Evolutionary conservation across 2,888 invertebrate genomes (phyloP).

Genomic region (Microdon myrmicae): DNA sequence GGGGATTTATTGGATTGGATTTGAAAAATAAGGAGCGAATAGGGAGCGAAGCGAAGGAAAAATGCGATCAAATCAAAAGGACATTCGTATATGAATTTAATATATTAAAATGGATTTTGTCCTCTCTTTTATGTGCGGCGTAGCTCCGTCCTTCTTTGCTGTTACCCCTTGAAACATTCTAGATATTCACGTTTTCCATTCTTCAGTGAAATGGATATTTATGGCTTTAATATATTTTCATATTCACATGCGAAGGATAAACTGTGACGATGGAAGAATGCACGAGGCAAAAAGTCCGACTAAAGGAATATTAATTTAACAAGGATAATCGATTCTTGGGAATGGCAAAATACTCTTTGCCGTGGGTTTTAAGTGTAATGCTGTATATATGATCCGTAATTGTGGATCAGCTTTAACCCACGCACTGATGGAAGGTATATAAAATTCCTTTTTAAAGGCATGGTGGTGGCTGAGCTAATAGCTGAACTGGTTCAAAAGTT

Average conservation of each 20-base stretch:
- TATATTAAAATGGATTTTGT: conserved; percentile 51
- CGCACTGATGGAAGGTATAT: too few species aligned
- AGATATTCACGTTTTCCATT: conserved; percentile 20
- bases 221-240: conserved; percentile 50
- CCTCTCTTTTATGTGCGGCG: conserved; percentile 31
- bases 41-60: conserved; percentile 2
- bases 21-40: conserved; percentile 13
- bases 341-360: not conserved
- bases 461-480: not conserved
- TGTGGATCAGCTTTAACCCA: too few species aligned
- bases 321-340: conserved; percentile 38
- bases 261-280: not conserved
- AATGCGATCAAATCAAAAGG: conserved; percentile 49
- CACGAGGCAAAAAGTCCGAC: conserved; percentile 1
- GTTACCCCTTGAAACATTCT: not conserved
- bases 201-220: conserved; percentile 46
- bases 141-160: conserved; percentile 5
- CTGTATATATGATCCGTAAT: too few species aligned
- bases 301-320: conserved; percentile 39
- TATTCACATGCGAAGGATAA: conserved; percentile 37
- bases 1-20: conserved; percentile 54
- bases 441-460: not conserved
- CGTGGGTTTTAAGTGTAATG: conserved; percentile 20
- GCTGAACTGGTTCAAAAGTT: not conserved
- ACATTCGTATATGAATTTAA: conserved; percentile 53